These are phyloP conservation scores for Agrypnia vestita DNA, from an alignment of 1,140 invertebrate genomes.

Conservation along the genomic window DNA sequence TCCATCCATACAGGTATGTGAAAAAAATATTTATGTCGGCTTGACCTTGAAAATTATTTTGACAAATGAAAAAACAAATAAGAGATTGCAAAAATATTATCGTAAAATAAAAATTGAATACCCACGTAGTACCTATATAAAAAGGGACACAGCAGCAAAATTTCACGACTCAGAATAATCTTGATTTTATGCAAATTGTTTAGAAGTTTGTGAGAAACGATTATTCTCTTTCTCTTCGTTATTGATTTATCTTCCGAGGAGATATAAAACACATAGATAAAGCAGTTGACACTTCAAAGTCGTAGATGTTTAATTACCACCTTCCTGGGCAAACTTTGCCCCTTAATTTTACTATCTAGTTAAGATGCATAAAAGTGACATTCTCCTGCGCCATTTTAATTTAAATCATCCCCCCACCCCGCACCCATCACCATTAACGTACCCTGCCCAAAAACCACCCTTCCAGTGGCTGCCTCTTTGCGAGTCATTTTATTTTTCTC, in stretches of 20 bases:
- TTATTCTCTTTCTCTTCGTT: conserved; percentile 37
- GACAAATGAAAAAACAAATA: no score
- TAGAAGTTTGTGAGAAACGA: conserved; percentile 8
- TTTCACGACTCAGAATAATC: conserved; percentile 16
- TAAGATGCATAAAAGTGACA: conserved; percentile 62
- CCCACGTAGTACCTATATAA: no score
- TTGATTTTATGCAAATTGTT: conserved; percentile 44
- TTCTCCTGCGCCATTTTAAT: conserved; percentile 62
- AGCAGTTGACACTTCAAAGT: conserved; percentile 60
- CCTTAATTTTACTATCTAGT: conserved; percentile 62
- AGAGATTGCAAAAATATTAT: no score
- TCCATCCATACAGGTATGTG: no score
- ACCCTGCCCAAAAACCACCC: conserved; percentile 27
- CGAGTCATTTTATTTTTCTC: no score
- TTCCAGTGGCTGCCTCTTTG: conserved; percentile 29
- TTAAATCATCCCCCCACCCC: conserved; percentile 57
- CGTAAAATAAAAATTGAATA: no score
- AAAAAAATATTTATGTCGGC: no score
- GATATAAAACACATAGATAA: conserved; percentile 61
- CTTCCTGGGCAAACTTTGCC: conserved; percentile 60
- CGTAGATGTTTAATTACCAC: conserved; percentile 61
- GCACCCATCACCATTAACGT: not conserved
- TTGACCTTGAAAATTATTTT: no score
- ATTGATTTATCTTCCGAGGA: conserved; percentile 56
- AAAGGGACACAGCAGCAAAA: not conserved